Conservation (phyloP, 1,140 invertebrate genomes). For the Paralvinella palmiformis region DNA sequence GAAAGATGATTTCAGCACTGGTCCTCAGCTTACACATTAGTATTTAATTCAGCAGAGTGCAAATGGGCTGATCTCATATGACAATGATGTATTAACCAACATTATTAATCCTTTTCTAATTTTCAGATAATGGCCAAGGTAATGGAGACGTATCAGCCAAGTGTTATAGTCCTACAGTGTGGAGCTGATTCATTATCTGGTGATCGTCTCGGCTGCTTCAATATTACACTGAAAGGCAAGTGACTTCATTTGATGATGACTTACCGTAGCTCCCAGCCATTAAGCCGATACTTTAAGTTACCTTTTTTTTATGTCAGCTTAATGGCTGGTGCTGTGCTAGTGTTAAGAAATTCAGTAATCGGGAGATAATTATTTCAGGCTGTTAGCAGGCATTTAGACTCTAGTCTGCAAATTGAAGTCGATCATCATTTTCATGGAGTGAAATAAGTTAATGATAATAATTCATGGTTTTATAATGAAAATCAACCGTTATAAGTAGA, state of each 20-base stretch:
- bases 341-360: background rate
- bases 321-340: background rate
- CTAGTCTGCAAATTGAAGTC: no score
- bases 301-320: background rate
- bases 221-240: slow-evolving; percentile 87
- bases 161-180: slow-evolving; percentile 94
- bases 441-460: no score
- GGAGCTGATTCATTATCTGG: slow-evolving; percentile 96
- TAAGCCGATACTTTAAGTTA: background rate
- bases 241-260: slow-evolving; percentile 22
- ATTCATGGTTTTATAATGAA: no score
- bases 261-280: background rate
- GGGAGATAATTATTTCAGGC: background rate
- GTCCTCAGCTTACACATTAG: no score
- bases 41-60: no score
- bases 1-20: no score
- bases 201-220: slow-evolving; percentile 95
- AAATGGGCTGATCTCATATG: no score
- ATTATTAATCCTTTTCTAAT: no score
- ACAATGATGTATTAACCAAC: no score
- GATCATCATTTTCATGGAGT: no score
- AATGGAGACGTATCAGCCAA: slow-evolving; percentile 90
- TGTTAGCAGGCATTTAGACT: background rate
- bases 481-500: no score
- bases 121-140: slow-evolving; percentile 75